Evolutionary conservation across 2,888 invertebrate species (phyloP).

Genomic region (Oscheius sp.): DNA sequence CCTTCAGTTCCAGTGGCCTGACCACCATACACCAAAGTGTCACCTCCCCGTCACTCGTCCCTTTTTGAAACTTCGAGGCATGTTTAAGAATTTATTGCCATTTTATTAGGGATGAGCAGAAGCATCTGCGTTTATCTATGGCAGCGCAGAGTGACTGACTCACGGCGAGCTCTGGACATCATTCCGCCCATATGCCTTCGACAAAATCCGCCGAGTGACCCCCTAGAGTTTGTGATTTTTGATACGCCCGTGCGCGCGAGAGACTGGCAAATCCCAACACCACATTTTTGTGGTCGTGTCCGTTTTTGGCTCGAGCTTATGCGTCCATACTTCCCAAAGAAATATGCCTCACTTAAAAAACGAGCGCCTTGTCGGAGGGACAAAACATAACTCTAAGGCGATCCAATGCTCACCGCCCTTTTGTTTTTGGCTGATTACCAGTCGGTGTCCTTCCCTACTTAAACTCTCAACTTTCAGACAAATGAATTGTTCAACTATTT

Average conservation of each 20-base stretch:
- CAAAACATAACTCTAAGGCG: neutral
- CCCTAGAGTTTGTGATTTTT: slow-evolving; percentile 15
- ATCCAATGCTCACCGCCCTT: neutral
- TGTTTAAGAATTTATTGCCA: slow-evolving; percentile 15
- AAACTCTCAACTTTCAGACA: neutral
- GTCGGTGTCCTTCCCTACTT: neutral
- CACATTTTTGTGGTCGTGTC: slow-evolving; percentile 2
- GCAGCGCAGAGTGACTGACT: slow-evolving; percentile 33
- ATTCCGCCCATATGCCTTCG: slow-evolving; percentile 32
- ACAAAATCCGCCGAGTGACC: slow-evolving; percentile 31
- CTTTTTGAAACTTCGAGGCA: slow-evolving; percentile 8
- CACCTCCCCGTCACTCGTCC: neutral
- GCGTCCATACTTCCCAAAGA: neutral
- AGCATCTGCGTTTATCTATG: slow-evolving; percentile 36
- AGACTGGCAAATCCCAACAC: slow-evolving; percentile 6
- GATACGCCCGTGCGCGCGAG: neutral
- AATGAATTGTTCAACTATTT: slow-evolving; percentile 56
- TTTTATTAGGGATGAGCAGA: slow-evolving; percentile 8
- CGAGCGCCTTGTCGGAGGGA: neutral
- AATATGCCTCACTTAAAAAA: neutral
- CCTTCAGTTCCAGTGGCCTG: neutral
- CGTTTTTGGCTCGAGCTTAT: neutral
- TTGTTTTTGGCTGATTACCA: neutral
- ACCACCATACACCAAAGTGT: neutral
- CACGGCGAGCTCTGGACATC: slow-evolving; percentile 23